Conservation (phyloP, 2,113 vertebrate genomes). For the Lepidothrix coronata region DNA sequence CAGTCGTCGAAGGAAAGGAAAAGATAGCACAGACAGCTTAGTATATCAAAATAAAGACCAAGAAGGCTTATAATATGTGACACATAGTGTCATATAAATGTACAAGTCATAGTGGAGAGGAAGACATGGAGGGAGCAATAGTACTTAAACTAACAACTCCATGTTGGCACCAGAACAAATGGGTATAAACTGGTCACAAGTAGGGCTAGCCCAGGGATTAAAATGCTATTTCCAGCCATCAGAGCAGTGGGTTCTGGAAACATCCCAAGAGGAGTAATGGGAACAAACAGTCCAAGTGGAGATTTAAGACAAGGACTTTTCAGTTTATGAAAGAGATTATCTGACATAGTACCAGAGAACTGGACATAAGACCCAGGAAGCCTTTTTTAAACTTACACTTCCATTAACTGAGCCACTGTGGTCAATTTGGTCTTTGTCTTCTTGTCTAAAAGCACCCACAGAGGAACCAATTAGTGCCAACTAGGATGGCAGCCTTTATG, state of each 20-base stretch:
- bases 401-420: not conserved
- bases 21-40: not conserved
- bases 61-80: not conserved
- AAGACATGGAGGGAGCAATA: not conserved
- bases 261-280: slow-evolving; percentile 54
- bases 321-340: slow-evolving; percentile 64
- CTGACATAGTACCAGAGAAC: slow-evolving; percentile 46
- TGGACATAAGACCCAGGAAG: slow-evolving; percentile 12
- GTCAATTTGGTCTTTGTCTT: not conserved
- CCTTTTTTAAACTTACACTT: not conserved
- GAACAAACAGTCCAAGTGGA: slow-evolving; percentile 58
- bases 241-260: slow-evolving; percentile 64
- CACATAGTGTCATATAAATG: not conserved
- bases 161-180: slow-evolving; percentile 53
- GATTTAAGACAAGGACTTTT: slow-evolving; percentile 65
- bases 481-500: not conserved
- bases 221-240: slow-evolving; percentile 59
- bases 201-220: slow-evolving; percentile 57
- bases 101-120: not conserved
- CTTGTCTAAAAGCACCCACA: not conserved
- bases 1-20: not conserved
- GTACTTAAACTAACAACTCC: not conserved
- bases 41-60: slow-evolving; percentile 1
- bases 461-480: not conserved
- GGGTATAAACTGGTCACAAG: slow-evolving; percentile 61